A percentile compares a stretch with the other conserved stretches of the same genome.
Evolutionary conservation across 2,888 invertebrate genomes (phyloP).

Genomic region (Salticus scenicus): DNA sequence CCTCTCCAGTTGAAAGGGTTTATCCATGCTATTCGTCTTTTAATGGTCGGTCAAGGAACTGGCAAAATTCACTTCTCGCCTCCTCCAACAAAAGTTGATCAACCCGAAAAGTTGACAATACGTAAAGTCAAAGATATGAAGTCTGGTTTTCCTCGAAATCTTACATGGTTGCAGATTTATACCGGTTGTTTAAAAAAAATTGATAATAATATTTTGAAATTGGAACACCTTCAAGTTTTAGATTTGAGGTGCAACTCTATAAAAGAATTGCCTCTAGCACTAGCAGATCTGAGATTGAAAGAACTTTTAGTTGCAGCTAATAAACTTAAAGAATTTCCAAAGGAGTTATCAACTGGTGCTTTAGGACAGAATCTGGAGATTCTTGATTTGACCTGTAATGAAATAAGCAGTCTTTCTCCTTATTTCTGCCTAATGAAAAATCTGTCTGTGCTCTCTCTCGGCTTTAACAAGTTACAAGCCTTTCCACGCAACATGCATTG

Average conservation of each 20-base stretch:
- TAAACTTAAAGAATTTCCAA: conserved; percentile 39
- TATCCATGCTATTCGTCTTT: conserved; percentile 37
- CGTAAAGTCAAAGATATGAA: conserved; percentile 83
- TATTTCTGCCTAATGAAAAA: too few relatives aligned
- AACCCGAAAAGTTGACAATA: conserved; percentile 80
- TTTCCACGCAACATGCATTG: too few relatives aligned
- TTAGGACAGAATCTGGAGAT: conserved; percentile 47
- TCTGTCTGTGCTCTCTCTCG: too few relatives aligned
- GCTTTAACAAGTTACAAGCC: too few relatives aligned
- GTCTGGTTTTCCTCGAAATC: conserved; percentile 83
- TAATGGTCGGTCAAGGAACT: conserved; percentile 40
- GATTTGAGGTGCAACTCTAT: conserved; percentile 84
- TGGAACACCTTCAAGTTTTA: conserved; percentile 81
- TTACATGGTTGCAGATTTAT: conserved; percentile 79
- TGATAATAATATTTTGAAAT: conserved; percentile 76
- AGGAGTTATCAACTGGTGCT: conserved; percentile 28
- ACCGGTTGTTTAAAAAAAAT: conserved; percentile 27
- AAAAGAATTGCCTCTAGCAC: conserved; percentile 79
- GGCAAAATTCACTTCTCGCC: conserved; percentile 43
- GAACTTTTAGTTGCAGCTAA: conserved; percentile 48
- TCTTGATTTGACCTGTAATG: conserved; percentile 44
- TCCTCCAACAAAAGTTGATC: conserved; percentile 79
- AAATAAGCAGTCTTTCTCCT: too few relatives aligned
- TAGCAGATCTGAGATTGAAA: conserved; percentile 32
- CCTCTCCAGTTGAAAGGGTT: conserved; percentile 56